A percentile compares a stretch with the other conserved stretches of the same genome.
Evolutionary conservation across 1,140 invertebrate genomes (phyloP).

Genomic region (Zaprionus inermis): DNA sequence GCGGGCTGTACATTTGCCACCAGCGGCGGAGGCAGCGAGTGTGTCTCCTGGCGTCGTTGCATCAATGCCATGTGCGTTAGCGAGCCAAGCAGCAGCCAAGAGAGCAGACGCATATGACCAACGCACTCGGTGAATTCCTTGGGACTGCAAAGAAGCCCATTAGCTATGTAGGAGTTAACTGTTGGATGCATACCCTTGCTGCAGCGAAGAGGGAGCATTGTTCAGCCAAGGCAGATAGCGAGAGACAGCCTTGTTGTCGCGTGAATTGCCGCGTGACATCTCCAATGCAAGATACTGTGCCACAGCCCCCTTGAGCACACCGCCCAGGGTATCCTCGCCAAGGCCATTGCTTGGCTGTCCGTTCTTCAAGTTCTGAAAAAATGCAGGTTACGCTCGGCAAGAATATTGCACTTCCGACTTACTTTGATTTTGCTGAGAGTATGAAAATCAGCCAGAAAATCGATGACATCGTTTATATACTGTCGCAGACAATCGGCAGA

Average conservation of each 20-base stretch:
- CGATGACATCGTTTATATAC: conserved; percentile 96
- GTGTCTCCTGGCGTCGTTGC: conserved; percentile 75
- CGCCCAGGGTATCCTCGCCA: conserved; percentile 97
- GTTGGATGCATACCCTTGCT: conserved; percentile 87
- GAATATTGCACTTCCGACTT: conserved; percentile 23
- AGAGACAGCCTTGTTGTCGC: conserved; percentile 93
- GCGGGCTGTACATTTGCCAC: conserved; percentile 44
- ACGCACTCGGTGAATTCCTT: conserved; percentile 98
- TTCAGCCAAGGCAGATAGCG: conserved; percentile 97
- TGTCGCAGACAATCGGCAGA: conserved; percentile 96
- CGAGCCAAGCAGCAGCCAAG: conserved; percentile 97
- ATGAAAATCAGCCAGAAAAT: conserved; percentile 98
- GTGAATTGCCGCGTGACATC: conserved; percentile 93
- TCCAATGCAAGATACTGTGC: conserved; percentile 98
- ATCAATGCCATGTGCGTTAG: conserved; percentile 91
- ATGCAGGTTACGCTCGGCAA: conserved; percentile 7
- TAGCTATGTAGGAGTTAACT: not conserved
- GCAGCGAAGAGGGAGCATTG: conserved; percentile 91
- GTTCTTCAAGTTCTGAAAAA: conserved; percentile 90
- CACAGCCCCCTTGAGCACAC: conserved; percentile 96
- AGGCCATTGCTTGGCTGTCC: conserved; percentile 89
- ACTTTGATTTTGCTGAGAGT: conserved; percentile 98
- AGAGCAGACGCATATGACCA: conserved; percentile 95
- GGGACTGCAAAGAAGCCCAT: conserved; percentile 86
- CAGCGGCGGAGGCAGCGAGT: conserved; percentile 52